Evolutionary conservation across 2,113 vertebrate species (phyloP).

Genomic region (Calidris pygmaea): DNA sequence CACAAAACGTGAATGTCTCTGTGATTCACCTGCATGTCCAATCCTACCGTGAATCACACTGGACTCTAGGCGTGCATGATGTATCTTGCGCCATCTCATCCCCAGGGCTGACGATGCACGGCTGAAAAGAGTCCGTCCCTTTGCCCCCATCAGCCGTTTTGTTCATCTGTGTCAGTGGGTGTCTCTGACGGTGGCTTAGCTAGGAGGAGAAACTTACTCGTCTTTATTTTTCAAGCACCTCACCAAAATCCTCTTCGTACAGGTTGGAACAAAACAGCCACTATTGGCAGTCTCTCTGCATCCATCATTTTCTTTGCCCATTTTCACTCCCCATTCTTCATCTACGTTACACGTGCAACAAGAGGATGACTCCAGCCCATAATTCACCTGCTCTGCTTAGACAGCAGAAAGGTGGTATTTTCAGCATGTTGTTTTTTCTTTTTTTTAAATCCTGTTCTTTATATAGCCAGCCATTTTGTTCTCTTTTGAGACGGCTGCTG

Average conservation of each 20-base stretch:
- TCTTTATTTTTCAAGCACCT: not conserved
- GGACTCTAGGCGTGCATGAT: rapidly evolving
- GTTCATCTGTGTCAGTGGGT: not conserved
- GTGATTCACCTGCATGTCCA: not conserved
- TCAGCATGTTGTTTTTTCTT: not conserved
- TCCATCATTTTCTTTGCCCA: not conserved
- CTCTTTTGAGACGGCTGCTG: constrained; percentile 4
- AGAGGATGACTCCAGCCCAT: not conserved
- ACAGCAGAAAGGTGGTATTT: constrained; percentile 27
- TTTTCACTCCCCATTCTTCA: not conserved
- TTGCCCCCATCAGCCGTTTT: not conserved
- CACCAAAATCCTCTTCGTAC: not conserved
- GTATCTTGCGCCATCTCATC: not conserved
- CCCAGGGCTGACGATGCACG: not conserved
- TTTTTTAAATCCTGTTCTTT: not conserved
- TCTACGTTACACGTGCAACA: not conserved
- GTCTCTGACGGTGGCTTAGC: not conserved
- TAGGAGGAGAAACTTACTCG: not conserved
- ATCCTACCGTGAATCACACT: not conserved
- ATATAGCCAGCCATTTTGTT: constrained; percentile 36
- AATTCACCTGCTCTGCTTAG: constrained; percentile 35
- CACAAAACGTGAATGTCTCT: rapidly evolving
- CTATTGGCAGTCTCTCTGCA: not conserved
- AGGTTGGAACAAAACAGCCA: not conserved
- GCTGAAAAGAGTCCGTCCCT: not conserved